Conservation (phyloP, 2,888 invertebrate genomes). For the Esperia sulphurella region DNA sequence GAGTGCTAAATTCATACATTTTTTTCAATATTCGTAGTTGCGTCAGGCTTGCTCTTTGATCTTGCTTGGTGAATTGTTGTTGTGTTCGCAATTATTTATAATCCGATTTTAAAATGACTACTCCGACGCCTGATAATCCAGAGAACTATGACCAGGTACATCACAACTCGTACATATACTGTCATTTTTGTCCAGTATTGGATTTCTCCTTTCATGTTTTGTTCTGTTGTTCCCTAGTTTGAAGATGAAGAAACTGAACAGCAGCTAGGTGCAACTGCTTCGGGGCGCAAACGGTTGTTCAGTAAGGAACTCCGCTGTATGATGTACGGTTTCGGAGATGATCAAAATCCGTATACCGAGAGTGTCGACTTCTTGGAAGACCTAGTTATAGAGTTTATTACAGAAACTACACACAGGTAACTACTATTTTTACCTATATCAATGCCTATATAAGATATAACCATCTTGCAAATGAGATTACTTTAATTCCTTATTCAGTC, state of each 20-base stretch:
- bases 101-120: constrained; percentile 36
- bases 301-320: constrained; percentile 96
- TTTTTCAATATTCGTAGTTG: too few species aligned
- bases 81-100: background rate
- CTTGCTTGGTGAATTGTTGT: too few species aligned
- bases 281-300: constrained; percentile 90
- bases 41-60: too few species aligned
- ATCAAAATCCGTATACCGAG: constrained; percentile 99
- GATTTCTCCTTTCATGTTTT: too few species aligned
- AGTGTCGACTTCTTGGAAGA: constrained; percentile 98
- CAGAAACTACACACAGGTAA: constrained; percentile 93
- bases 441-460: too few species aligned
- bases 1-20: too few species aligned
- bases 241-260: constrained; percentile 87
- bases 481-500: too few species aligned
- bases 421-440: background rate
- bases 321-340: constrained; percentile 99
- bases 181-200: too few species aligned
- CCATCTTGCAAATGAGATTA: too few species aligned
- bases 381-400: constrained; percentile 97
- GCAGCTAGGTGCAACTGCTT: constrained; percentile 82
- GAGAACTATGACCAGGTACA: constrained; percentile 67
- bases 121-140: constrained; percentile 50
- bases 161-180: too few species aligned
- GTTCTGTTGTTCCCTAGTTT: constrained; percentile 33